These are phyloP conservation scores for Crenichthys baileyi DNA, from an alignment of 2,797 vertebrate species.

Conservation along the genomic window DNA sequence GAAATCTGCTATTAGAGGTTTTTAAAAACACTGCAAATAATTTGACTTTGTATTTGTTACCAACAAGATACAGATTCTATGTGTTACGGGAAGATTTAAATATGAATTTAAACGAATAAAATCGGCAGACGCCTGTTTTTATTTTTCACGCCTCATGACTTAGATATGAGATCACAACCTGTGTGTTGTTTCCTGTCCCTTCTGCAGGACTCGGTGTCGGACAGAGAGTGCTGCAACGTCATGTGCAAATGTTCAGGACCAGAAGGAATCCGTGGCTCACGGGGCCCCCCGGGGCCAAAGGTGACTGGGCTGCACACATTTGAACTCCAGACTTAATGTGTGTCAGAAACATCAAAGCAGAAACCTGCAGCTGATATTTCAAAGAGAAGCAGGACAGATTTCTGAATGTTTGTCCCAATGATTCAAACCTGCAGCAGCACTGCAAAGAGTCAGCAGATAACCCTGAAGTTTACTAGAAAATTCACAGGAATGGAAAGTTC, in stretches of 20 bases:
- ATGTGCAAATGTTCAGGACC: constrained; percentile 87
- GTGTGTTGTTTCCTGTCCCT: neutral
- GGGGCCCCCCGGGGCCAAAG: constrained; percentile 80
- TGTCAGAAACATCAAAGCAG: neutral
- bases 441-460: neutral
- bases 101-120: neutral
- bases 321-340: neutral
- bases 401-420: neutral
- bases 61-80: too few relatives aligned
- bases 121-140: neutral
- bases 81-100: neutral
- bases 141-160: neutral
- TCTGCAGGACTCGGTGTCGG: constrained; percentile 81
- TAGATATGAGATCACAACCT: too few relatives aligned
- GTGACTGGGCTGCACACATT: constrained; percentile 63
- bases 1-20: neutral
- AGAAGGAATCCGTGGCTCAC: constrained; percentile 77
- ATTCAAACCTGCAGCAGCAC: neutral
- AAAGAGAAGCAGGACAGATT: neutral
- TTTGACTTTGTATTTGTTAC: neutral
- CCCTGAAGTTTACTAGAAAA: neutral
- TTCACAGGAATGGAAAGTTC: neutral
- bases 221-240: constrained; percentile 85
- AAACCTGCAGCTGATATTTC: neutral
- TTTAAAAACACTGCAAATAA: too few relatives aligned